Evolutionary conservation across 2,113 vertebrate species (phyloP).

Genomic region (Chaetodon trifascialis): DNA sequence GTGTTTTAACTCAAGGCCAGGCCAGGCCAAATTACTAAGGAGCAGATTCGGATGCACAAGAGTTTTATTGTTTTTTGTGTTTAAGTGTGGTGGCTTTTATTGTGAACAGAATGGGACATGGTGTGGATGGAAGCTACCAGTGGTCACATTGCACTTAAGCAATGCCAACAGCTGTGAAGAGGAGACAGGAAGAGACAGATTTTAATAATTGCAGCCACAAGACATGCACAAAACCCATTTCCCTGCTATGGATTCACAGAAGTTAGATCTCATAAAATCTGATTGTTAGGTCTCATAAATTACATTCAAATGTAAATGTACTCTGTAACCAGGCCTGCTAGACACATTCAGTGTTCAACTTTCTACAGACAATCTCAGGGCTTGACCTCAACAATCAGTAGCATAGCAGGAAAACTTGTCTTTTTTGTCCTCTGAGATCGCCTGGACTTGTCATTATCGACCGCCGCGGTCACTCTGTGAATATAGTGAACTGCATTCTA

Average conservation of each 20-base stretch:
- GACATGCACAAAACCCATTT: neutral
- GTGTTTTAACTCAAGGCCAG: neutral
- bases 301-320: neutral
- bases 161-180: neutral
- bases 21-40: no score
- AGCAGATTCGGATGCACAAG: neutral
- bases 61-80: neutral
- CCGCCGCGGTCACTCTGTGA: conserved; percentile 46
- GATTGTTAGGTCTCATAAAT: neutral
- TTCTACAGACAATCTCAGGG: conserved; percentile 19
- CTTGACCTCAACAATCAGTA: conserved; percentile 38
- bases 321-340: neutral
- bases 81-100: neutral
- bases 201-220: neutral
- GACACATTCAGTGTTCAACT: neutral
- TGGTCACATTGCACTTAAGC: neutral
- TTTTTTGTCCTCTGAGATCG: conserved; percentile 54
- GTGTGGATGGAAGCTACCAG: neutral
- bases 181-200: neutral
- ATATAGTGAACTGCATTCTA: conserved; percentile 25
- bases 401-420: conserved; percentile 36
- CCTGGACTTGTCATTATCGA: conserved; percentile 71
- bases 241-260: no score
- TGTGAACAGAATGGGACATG: neutral
- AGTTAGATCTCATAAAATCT: neutral